Base-by-base conservation (phyloP, 2,888 invertebrate species). In the Erynnis tages region DNA sequence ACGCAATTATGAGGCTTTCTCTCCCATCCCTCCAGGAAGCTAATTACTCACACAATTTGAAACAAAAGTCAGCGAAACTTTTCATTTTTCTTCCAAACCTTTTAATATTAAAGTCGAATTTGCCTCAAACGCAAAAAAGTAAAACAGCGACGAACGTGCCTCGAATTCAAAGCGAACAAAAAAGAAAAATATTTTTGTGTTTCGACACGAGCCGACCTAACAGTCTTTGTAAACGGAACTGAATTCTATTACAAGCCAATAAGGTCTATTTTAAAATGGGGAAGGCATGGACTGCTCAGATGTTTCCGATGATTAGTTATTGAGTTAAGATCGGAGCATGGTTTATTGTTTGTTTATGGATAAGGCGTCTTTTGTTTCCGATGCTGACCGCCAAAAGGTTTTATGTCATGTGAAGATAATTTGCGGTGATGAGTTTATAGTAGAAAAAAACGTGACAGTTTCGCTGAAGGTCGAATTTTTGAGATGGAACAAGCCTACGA, bases 61-160 rank as follows among this genome's bases (percentile, higher is more conserved):
- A 50, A 48, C 30, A 40, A 35, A 43, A 50, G 43, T 43, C 35
- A 29, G 35, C 35, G n/a, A n/a, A 50, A 35, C 34, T 50, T 50
- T 43, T 50, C 50, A 27, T 43, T 50, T 50, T 50, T 43, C 43
- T 50, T 43, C 34, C 35, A 43, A 43, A 43, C 50, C 50, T 50
- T 50, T 50, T 50, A 50, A 43, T 50, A 50, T 50, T 43, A 50
- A 50, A 50, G 50, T 50, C 50, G 50, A 34, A 50, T 50, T 50
- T 50, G 50, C 53, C 45, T 44, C 35, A 49, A 45, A 37, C 44
- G 30, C 44, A 45, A 52, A 48, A 50, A 50, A 50, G 35, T 50
- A 35, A 45, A 52, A 52, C 52, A 52, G 45, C 50, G 56, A 55
- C 53, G 29, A 41, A 54, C 56, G 56, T 56, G 56, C 54, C 48